Base-by-base conservation (phyloP, 1,140 invertebrate species). In the Daktulosphaira vitifoliae region DNA sequence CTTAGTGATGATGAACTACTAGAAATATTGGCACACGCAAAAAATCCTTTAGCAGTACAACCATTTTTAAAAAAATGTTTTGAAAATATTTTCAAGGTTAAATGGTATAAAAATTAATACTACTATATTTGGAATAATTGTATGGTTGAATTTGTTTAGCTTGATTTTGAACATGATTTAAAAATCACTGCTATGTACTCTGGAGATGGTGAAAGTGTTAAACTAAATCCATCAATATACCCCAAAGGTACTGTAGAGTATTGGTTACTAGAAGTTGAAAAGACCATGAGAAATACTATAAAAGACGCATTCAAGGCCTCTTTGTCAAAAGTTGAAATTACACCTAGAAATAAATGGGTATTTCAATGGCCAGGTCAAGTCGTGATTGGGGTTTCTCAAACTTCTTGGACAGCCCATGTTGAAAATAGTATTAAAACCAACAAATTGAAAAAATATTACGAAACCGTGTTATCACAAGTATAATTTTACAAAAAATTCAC, bases 1-100 rank as follows among this genome's bases (percentile, higher is more conserved):
- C 76, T 98, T n/a, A 97, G 95, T 7, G 97, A 98, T 74, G 93
- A 97, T 73, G 94, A 98, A 74, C 75, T 98, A 18, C 77, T 98
- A 22, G 95, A 97, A 79, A 97, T 98, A 71, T 76, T 98, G 33
- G 95, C 93, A 0, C 92, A 97, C 77, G 96, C 94, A 0, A 96
- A 96, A 77, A 92, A 97, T 80, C 93, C 94, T 0, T 93, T 88
- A 68, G 89, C 89, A 1, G 89, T 95, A 1, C 90, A 94, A 72
- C 87, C 87, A 8, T 88, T 93, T 78, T 76, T 95, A 18, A 80
- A 87, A 51, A 94, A 93, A 75, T 93, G 90, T 71, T 95, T 95
- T 73, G 90, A 93, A 74, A 89, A 84, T 1, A 88, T 90, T 42
- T 79, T 83, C 13, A 83, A 66, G 65, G 37, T 72, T 20, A 67